Conservation (phyloP, 2,888 invertebrate genomes). For the Calliopum simillimum region DNA sequence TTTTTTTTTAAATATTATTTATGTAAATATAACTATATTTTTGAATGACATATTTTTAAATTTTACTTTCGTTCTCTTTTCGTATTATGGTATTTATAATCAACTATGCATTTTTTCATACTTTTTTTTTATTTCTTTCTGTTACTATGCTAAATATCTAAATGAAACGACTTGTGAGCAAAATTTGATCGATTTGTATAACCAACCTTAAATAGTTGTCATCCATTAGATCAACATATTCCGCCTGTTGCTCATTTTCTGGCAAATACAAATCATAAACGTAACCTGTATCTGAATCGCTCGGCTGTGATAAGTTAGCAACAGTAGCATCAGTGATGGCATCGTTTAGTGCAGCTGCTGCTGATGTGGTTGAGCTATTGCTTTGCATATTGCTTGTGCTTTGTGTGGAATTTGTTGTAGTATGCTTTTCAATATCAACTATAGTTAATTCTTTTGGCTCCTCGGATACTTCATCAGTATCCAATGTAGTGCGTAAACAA, state of each 20-base stretch:
- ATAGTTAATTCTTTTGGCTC: constrained; percentile 67
- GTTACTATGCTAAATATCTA: constrained; percentile 45
- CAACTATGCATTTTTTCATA: neutral
- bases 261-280: constrained; percentile 77
- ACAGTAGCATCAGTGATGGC: constrained; percentile 9
- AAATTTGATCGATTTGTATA: constrained; percentile 64
- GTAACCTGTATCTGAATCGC: constrained; percentile 66
- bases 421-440: constrained; percentile 71
- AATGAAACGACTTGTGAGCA: constrained; percentile 62
- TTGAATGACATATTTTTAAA: neutral
- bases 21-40: neutral
- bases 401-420: neutral
- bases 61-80: constrained; percentile 2
- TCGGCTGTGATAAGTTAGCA: constrained; percentile 44
- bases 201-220: constrained; percentile 67
- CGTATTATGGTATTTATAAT: neutral
- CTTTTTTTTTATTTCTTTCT: constrained; percentile 8
- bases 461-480: constrained; percentile 48
- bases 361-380: constrained; percentile 30
- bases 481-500: constrained; percentile 68
- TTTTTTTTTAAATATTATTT: neutral
- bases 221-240: constrained; percentile 64
- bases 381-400: constrained; percentile 15
- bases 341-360: constrained; percentile 32
- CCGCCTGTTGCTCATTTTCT: constrained; percentile 68